These are phyloP conservation scores for Heterodera schachtii DNA, from an alignment of 1,140 invertebrate species.

Conservation along the genomic window DNA sequence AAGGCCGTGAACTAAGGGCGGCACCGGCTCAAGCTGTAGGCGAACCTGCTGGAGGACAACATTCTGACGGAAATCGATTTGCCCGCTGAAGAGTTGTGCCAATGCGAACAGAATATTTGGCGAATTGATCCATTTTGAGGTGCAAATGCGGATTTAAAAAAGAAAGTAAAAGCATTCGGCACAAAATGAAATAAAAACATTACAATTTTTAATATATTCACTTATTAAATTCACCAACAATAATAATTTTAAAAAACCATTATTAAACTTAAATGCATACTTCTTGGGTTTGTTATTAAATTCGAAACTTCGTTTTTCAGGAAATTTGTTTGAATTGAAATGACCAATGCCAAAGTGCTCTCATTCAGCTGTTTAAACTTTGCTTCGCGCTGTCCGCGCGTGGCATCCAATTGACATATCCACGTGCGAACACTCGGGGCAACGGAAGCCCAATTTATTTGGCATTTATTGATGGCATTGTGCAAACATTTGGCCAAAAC, in stretches of 20 bases:
- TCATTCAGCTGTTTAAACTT: slow-evolving; percentile 57
- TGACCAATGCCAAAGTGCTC: slow-evolving; percentile 61
- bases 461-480: slow-evolving; percentile 64
- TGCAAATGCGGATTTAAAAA: too few relatives aligned
- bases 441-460: slow-evolving; percentile 59
- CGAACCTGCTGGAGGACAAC: slow-evolving; percentile 58
- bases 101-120: slow-evolving; percentile 45
- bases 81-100: slow-evolving; percentile 15
- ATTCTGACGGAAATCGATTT: slow-evolving; percentile 58
- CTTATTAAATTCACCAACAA: too few relatives aligned
- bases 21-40: slow-evolving; percentile 46
- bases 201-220: too few relatives aligned
- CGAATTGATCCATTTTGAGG: slow-evolving; percentile 50
- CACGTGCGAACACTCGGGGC: slow-evolving; percentile 62
- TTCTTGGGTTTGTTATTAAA: too few relatives aligned
- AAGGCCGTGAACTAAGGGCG: slow-evolving; percentile 49
- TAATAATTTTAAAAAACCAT: too few relatives aligned
- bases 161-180: too few relatives aligned
- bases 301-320: too few relatives aligned
- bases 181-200: too few relatives aligned
- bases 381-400: slow-evolving; percentile 51
- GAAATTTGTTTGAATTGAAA: slow-evolving; percentile 64
- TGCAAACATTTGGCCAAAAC: slow-evolving; percentile 56
- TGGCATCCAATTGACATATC: slow-evolving; percentile 60
- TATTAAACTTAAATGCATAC: too few relatives aligned